Conservation (phyloP, 2,797 vertebrate species). For the Sphenodon punctatus region DNA sequence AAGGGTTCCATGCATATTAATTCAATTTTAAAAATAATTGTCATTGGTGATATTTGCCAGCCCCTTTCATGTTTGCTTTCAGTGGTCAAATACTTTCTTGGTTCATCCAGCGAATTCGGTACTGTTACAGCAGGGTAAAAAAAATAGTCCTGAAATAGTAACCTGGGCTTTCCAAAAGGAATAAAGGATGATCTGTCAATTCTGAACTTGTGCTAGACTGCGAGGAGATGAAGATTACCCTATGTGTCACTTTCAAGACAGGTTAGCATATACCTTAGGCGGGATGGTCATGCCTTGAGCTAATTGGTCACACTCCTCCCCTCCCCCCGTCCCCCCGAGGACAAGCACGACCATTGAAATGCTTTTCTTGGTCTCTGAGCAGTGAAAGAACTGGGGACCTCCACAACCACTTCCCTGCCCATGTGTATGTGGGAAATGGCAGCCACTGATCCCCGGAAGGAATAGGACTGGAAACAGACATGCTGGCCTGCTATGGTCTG, state of each 20-base stretch:
- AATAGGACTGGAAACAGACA: too few relatives aligned
- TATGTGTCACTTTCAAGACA: not conserved
- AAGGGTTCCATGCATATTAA: not conserved
- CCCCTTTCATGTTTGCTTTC: not conserved
- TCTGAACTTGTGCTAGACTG: not conserved
- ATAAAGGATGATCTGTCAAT: not conserved
- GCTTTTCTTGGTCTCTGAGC: too few relatives aligned
- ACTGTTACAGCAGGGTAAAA: not conserved
- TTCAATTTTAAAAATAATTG: conserved; percentile 6
- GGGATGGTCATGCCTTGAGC: too few relatives aligned
- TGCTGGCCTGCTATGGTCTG: too few relatives aligned
- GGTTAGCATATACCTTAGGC: too few relatives aligned
- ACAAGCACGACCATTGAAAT: too few relatives aligned
- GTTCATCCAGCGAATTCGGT: not conserved
- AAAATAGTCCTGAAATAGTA: not conserved
- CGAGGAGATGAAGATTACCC: not conserved
- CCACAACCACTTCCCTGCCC: too few relatives aligned
- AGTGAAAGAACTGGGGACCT: too few relatives aligned
- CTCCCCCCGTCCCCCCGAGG: too few relatives aligned
- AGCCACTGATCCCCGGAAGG: too few relatives aligned
- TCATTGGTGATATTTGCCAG: not conserved
- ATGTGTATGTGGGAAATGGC: too few relatives aligned
- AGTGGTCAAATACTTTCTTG: not conserved
- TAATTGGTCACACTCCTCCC: too few relatives aligned
- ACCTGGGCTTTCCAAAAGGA: not conserved